Percentiles rank a stretch among this genome's conserved stretches.
These are phyloP conservation scores for Echeneis naucrates DNA, from an alignment of 2,797 vertebrate genomes.

Conservation along the genomic window DNA sequence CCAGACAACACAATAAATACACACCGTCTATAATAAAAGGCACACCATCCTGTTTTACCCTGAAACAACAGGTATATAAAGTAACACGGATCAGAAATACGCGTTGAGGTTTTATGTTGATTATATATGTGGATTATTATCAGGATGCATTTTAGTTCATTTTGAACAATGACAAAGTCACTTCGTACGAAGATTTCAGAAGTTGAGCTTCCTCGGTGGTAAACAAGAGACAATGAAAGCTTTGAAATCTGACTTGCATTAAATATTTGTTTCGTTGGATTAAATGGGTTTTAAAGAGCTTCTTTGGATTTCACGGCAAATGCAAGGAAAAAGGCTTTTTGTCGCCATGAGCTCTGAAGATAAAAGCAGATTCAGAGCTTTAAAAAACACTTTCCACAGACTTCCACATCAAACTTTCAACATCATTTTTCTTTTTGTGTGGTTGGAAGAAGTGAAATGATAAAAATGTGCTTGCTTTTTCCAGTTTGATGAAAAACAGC, in stretches of 20 bases:
- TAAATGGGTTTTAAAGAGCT: neutral
- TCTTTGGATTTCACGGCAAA: neutral
- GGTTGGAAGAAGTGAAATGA: neutral
- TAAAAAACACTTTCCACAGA: neutral
- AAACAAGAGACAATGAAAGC: neutral
- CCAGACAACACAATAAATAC: neutral
- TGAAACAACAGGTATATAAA: conserved; percentile 14
- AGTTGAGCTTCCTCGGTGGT: neutral
- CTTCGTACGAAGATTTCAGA: neutral
- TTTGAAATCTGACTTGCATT: neutral
- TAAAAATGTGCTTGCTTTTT: neutral
- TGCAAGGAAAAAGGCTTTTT: too few species aligned
- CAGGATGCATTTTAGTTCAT: neutral
- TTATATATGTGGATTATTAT: neutral
- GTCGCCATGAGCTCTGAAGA: too few species aligned
- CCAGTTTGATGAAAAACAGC: too few species aligned
- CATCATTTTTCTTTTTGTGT: neutral
- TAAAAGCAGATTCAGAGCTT: too few species aligned
- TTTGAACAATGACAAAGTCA: neutral
- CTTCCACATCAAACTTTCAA: too few species aligned
- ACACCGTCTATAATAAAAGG: neutral
- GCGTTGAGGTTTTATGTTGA: neutral
- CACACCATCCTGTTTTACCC: conserved; percentile 10
- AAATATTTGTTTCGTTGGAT: neutral
- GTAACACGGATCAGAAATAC: neutral